Percentiles rank a stretch among this genome's conserved stretches.
Evolutionary conservation across 2,113 vertebrate genomes (phyloP).

Genomic region (Dipodomys merriami): DNA sequence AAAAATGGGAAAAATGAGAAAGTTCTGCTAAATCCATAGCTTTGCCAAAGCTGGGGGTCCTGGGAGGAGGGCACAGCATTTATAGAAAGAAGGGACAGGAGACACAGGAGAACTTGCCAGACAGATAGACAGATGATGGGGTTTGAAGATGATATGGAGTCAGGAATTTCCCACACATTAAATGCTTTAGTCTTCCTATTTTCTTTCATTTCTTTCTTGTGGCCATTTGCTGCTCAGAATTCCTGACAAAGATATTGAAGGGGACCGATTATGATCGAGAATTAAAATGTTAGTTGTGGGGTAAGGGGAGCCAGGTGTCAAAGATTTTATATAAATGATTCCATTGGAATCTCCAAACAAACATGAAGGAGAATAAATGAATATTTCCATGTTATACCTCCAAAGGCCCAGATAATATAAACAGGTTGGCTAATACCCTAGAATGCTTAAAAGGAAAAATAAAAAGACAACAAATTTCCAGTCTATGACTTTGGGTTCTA

Average conservation of each 20-base stretch:
- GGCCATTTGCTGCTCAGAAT: neutral
- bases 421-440: neutral
- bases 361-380: neutral
- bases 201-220: neutral
- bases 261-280: neutral
- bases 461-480: neutral
- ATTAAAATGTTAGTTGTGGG: neutral
- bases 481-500: neutral
- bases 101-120: rapidly evolving
- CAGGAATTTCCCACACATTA: neutral
- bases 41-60: no score
- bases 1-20: neutral
- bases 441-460: neutral
- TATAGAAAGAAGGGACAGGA: neutral
- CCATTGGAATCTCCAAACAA: neutral
- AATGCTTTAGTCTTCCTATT: neutral
- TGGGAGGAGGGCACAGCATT: neutral
- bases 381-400: rapidly evolving
- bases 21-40: neutral
- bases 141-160: no score
- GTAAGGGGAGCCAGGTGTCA: neutral
- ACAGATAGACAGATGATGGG: neutral
- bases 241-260: neutral
- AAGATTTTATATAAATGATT: neutral
- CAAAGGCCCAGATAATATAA: neutral